Conservation (phyloP, 1,140 invertebrate species). For the Meloidogyne floridensis region DNA sequence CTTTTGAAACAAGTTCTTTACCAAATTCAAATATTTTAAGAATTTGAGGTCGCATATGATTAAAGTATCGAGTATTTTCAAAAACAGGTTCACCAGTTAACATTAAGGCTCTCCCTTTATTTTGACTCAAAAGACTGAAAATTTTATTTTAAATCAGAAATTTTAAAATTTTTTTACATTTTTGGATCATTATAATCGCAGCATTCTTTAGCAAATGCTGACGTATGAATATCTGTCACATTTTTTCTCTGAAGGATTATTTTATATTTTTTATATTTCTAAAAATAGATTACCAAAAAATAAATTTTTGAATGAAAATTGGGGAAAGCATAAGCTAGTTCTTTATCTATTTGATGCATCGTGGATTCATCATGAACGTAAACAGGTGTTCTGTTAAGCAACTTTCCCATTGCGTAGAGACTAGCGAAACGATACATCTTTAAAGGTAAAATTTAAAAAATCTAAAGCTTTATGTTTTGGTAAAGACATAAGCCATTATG, state of each 20-base stretch:
- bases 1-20: no score
- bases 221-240: no score
- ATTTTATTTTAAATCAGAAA: no score
- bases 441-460: not conserved
- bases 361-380: not conserved
- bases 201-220: slow-evolving; percentile 19
- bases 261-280: slow-evolving; percentile 18
- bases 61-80: not conserved
- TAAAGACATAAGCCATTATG: no score
- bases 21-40: not conserved
- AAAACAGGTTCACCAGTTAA: not conserved
- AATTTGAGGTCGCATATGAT: slow-evolving; percentile 1
- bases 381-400: not conserved
- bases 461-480: not conserved
- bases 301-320: slow-evolving; percentile 9
- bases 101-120: not conserved
- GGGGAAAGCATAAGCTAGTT: slow-evolving; percentile 10
- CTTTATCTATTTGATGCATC: not conserved
- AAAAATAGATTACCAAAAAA: slow-evolving; percentile 18
- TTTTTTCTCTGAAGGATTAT: no score
- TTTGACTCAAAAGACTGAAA: not conserved
- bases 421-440: slow-evolving; percentile 25
- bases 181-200: slow-evolving; percentile 22
- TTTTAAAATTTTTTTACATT: not conserved
- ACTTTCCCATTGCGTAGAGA: slow-evolving; percentile 21